phyloP scores from a whole-genome alignment of 2,888 invertebrate genomes.

The Harpagoxenus sublaevis region DNA sequence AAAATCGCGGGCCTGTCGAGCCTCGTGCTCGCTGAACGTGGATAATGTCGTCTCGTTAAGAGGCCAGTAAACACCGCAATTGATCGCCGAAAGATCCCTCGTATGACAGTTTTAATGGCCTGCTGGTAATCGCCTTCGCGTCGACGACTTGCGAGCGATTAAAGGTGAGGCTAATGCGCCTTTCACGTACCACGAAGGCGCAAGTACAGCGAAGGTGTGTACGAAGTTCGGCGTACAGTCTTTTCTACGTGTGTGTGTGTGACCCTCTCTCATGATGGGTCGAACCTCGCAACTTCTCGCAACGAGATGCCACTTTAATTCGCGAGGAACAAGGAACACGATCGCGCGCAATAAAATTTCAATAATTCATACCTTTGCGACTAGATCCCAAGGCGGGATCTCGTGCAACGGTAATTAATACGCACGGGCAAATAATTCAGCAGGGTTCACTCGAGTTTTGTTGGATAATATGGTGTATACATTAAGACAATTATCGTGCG shows the following conservation, averaged over 20 bases:
- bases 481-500: constrained; percentile 21
- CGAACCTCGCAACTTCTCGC: constrained; percentile 31
- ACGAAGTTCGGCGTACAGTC: constrained; percentile 39
- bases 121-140: constrained; percentile 54
- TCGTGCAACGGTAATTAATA: constrained; percentile 16
- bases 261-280: constrained; percentile 38
- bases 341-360: constrained; percentile 14
- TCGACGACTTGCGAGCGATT: constrained; percentile 58
- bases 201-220: background rate
- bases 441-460: background rate
- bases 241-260: background rate
- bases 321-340: constrained; percentile 30
- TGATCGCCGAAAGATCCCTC: constrained; percentile 57
- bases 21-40: background rate
- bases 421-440: constrained; percentile 23
- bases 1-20: constrained; percentile 4
- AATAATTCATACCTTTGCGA: constrained; percentile 23
- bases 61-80: constrained; percentile 60
- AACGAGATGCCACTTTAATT: constrained; percentile 37
- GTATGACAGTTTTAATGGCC: constrained; percentile 62
- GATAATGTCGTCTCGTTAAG: constrained; percentile 47
- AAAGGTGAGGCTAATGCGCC: constrained; percentile 64
- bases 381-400: background rate
- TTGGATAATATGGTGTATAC: constrained; percentile 23
- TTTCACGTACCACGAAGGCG: constrained; percentile 55